Evolutionary conservation across 2,797 vertebrate species (phyloP).

Genomic region (Cossypha polioptera): DNA sequence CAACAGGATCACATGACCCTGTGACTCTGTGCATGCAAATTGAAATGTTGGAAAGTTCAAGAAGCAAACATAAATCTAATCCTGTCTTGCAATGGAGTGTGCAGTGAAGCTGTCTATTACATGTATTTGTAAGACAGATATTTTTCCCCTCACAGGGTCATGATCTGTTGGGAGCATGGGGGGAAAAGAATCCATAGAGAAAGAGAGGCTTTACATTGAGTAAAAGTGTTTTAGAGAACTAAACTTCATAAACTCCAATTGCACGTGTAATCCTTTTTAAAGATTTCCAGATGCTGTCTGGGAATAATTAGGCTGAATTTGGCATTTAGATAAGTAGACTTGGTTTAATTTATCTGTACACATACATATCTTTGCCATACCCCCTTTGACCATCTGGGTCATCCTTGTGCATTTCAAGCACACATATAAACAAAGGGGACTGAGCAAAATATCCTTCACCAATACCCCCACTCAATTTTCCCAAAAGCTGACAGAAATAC

Average conservation of each 20-base stretch:
- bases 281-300: not conserved
- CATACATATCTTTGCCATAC: fast-evolving
- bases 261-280: not conserved
- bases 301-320: not conserved
- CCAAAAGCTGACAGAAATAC: not conserved
- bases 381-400: not conserved
- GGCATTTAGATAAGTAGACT: not conserved
- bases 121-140: not conserved
- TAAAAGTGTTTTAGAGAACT: not conserved
- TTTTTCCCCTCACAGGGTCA: not conserved
- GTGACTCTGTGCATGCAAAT: not conserved
- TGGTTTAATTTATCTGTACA: not conserved
- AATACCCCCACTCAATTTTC: not conserved
- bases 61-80: not conserved
- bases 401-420: not conserved
- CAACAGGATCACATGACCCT: not conserved
- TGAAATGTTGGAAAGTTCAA: not conserved
- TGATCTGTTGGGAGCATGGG: fast-evolving
- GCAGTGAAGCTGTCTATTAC: not conserved
- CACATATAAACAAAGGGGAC: fast-evolving
- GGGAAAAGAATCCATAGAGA: not conserved
- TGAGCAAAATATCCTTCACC: not conserved
- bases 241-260: not conserved
- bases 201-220: not conserved
- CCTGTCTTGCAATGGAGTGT: not conserved